Conservation (phyloP, 2,888 invertebrate genomes). For the Lagria hirta region DNA sequence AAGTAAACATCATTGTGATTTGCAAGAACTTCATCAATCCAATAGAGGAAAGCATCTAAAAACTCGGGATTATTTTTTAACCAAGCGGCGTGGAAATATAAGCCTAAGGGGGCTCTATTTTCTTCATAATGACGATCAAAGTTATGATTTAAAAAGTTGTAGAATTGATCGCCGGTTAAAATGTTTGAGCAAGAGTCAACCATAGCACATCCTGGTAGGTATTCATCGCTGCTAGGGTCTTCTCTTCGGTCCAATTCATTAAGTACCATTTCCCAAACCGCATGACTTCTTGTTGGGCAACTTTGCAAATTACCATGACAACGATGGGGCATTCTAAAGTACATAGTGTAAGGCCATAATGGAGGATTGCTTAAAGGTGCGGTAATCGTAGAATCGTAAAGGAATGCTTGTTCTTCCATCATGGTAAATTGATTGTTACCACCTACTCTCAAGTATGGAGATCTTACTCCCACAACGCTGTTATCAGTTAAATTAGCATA, state of each 20-base stretch:
- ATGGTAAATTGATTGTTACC: constrained; percentile 96
- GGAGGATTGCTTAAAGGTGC: constrained; percentile 89
- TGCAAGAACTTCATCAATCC: constrained; percentile 85
- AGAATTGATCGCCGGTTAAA: constrained; percentile 88
- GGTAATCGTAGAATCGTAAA: constrained; percentile 94
- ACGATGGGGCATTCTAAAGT: constrained; percentile 93
- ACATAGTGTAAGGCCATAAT: constrained; percentile 98
- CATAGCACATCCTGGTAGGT: constrained; percentile 90
- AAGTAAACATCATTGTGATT: constrained; percentile 91
- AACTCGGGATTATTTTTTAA: constrained; percentile 90
- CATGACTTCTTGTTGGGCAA: constrained; percentile 89
- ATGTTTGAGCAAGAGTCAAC: constrained; percentile 94
- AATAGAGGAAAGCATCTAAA: constrained; percentile 87
- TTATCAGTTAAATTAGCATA: constrained; percentile 88
- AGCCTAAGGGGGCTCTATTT: constrained; percentile 84
- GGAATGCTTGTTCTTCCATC: constrained; percentile 95
- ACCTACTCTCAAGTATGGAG: constrained; percentile 87
- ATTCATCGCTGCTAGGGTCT: constrained; percentile 86
- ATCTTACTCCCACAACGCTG: constrained; percentile 87
- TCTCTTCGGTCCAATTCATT: constrained; percentile 91
- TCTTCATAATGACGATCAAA: constrained; percentile 90
- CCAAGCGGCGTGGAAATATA: constrained; percentile 95
- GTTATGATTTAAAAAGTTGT: constrained; percentile 91
- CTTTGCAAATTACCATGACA: constrained; percentile 91
- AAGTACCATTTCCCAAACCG: constrained; percentile 96